Evolutionary conservation across 2,113 vertebrate species (phyloP).

Genomic region (Lycaon pictus): DNA sequence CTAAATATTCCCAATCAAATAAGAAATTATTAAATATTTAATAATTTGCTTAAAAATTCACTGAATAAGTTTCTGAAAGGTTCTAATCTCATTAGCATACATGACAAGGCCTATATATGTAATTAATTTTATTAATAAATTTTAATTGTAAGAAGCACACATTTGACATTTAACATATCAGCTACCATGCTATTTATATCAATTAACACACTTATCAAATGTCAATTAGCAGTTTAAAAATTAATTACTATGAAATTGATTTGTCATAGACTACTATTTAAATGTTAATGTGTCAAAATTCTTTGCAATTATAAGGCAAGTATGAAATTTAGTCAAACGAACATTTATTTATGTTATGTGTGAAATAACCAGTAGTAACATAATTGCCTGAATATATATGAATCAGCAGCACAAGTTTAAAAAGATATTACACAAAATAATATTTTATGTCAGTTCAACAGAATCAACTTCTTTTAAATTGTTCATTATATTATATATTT

Average conservation of each 20-base stretch:
- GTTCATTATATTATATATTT: background rate
- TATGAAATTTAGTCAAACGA: constrained; percentile 64
- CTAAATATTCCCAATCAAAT: background rate
- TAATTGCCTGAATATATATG: constrained; percentile 74
- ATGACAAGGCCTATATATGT: constrained; percentile 75
- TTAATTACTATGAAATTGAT: constrained; percentile 88
- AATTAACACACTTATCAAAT: constrained; percentile 88
- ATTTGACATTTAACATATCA: constrained; percentile 87
- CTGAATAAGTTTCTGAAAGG: constrained; percentile 47
- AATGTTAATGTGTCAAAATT: constrained; percentile 85
- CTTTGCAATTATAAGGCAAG: constrained; percentile 75
- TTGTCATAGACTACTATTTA: constrained; percentile 84
- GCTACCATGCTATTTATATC: constrained; percentile 83
- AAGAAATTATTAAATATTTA: background rate
- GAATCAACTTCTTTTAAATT: background rate
- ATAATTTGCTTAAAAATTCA: background rate
- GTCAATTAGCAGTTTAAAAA: constrained; percentile 85
- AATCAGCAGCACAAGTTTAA: constrained; percentile 40
- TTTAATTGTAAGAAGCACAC: constrained; percentile 84
- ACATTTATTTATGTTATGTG: constrained; percentile 71
- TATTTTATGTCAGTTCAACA: background rate
- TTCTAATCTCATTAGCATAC: constrained; percentile 77
- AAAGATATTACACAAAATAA: background rate
- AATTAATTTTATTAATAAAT: constrained; percentile 87
- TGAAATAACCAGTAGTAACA: constrained; percentile 68